Evolutionary conservation across 2,888 invertebrate species (phyloP).

Genomic region (Helicoverpa assulta): DNA sequence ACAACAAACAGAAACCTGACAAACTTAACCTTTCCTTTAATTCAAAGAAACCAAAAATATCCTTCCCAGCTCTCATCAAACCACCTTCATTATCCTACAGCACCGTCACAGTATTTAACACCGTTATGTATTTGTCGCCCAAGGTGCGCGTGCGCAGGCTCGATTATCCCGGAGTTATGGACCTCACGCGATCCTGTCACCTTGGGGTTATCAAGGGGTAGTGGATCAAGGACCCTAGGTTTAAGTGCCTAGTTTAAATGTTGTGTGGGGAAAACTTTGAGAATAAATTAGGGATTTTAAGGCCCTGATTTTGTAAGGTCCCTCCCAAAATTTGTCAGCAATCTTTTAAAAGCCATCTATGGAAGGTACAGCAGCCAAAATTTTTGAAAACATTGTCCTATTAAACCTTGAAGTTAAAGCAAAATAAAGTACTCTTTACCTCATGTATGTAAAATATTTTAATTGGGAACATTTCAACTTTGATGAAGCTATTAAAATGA

Average conservation of each 20-base stretch:
- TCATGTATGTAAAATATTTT: too few relatives aligned
- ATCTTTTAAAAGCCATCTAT: too few relatives aligned
- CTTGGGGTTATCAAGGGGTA: conserved; percentile 59
- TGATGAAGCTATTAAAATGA: neutral
- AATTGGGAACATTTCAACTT: neutral
- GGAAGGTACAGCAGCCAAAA: too few relatives aligned
- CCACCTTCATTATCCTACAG: conserved; percentile 32
- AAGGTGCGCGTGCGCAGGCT: conserved; percentile 66
- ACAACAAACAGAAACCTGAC: too few relatives aligned
- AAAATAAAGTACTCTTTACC: too few relatives aligned
- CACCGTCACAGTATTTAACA: conserved; percentile 57
- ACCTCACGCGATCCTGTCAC: conserved; percentile 65
- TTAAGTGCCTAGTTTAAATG: neutral
- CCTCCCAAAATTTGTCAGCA: too few relatives aligned
- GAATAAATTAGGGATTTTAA: too few relatives aligned
- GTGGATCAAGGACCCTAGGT: conserved; percentile 24
- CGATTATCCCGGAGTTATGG: conserved; percentile 72
- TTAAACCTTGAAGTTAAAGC: too few relatives aligned
- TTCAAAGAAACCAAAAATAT: too few relatives aligned
- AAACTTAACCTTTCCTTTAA: too few relatives aligned
- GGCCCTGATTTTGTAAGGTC: too few relatives aligned
- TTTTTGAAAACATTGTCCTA: too few relatives aligned
- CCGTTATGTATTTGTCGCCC: conserved; percentile 73
- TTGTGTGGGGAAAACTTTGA: neutral
- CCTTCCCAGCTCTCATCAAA: neutral